These are phyloP conservation scores for Tetranychus piercei DNA, from an alignment of 2,888 invertebrate species.

Conservation along the genomic window DNA sequence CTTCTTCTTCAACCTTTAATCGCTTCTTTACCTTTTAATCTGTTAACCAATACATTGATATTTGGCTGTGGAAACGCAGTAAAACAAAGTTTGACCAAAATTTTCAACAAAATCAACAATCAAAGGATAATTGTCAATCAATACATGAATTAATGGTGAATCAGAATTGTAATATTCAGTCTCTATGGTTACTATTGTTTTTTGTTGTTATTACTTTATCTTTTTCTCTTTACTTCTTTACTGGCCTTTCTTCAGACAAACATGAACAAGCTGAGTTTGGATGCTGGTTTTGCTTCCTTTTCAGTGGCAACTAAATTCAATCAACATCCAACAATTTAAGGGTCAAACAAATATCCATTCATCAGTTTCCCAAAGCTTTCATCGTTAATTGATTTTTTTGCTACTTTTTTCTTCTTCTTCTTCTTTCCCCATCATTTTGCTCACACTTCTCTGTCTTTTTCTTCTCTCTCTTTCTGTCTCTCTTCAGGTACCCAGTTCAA, in stretches of 20 bases:
- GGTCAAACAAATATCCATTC: conserved; percentile 5
- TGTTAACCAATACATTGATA: no score
- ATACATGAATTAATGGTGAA: neutral
- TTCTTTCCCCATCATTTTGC: neutral
- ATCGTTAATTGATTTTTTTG: conserved; percentile 10
- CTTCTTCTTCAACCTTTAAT: no score
- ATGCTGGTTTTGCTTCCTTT: no score
- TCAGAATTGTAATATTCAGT: neutral
- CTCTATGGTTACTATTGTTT: neutral
- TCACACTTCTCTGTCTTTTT: conserved; percentile 4
- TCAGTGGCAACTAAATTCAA: neutral
- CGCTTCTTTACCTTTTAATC: no score
- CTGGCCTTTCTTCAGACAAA: neutral
- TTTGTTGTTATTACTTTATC: neutral
- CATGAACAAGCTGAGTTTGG: neutral
- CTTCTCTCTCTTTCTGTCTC: conserved; percentile 10
- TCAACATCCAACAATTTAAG: neutral
- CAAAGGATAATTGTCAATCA: neutral
- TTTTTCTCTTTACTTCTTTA: no score
- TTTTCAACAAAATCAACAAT: neutral
- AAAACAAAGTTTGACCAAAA: no score
- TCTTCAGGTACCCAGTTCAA: neutral
- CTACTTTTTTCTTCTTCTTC: neutral
- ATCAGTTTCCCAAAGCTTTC: neutral
- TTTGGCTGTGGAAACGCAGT: no score